A percentile compares a stretch with the other conserved stretches of the same genome.
Evolutionary conservation across 2,888 invertebrate species (phyloP).

Genomic region (Ommatoiulus sabulosus): DNA sequence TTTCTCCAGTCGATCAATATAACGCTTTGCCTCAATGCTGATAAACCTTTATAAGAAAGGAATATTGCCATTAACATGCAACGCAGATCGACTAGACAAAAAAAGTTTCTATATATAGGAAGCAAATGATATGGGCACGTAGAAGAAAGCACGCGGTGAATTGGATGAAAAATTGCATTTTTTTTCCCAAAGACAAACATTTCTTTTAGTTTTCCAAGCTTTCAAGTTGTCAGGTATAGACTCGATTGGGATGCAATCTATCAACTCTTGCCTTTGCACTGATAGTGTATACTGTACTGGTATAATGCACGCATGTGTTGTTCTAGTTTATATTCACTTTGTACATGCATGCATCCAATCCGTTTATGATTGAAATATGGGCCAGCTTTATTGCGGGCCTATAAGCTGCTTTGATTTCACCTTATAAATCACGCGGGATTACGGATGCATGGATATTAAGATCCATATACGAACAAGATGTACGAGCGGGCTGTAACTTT

Average conservation of each 20-base stretch:
- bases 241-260: conserved; percentile 1
- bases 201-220: neutral
- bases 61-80: neutral
- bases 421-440: conserved; percentile 9
- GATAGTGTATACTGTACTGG: too few relatives aligned
- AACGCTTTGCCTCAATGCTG: neutral
- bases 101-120: neutral
- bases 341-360: conserved; percentile 19
- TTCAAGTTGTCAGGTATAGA: neutral
- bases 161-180: neutral
- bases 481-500: neutral
- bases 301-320: neutral
- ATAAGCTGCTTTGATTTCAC: neutral
- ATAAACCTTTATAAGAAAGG: too few relatives aligned
- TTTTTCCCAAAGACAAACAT: neutral
- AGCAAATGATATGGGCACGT: neutral
- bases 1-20: conserved; percentile 19
- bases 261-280: neutral
- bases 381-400: neutral
- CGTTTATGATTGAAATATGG: conserved; percentile 19
- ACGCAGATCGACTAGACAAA: neutral
- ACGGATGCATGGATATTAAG: conserved; percentile 12
- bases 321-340: neutral
- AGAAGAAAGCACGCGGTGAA: neutral
- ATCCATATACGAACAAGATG: neutral